These are phyloP conservation scores for Imbricaverruca yamaguchii DNA, from an alignment of 2,888 invertebrate genomes.

Conservation along the genomic window DNA sequence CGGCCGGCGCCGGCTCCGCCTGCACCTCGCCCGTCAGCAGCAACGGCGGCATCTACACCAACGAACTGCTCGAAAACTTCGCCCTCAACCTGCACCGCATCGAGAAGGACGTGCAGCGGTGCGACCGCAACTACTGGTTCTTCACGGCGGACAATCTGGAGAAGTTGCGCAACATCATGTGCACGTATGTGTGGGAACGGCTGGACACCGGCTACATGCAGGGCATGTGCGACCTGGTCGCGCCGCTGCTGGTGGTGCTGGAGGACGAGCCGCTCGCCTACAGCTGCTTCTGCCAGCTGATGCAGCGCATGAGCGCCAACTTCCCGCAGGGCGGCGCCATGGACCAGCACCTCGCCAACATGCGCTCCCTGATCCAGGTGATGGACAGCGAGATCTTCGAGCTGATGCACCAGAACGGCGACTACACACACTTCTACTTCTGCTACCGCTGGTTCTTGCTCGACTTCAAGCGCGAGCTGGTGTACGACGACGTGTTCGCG, in stretches of 20 bases:
- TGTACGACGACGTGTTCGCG: constrained; percentile 84
- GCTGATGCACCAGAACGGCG: constrained; percentile 87
- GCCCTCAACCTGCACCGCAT: constrained; percentile 87
- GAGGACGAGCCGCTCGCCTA: constrained; percentile 86
- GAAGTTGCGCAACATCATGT: constrained; percentile 88
- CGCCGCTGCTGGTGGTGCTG: constrained; percentile 83
- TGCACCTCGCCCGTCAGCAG: constrained; percentile 82
- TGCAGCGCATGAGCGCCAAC: constrained; percentile 83
- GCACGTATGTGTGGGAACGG: constrained; percentile 97
- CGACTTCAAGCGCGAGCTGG: constrained; percentile 88
- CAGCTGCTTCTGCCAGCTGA: constrained; percentile 81
- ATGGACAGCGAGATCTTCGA: constrained; percentile 89
- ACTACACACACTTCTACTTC: constrained; percentile 95
- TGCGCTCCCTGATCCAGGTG: constrained; percentile 57
- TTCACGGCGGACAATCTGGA: constrained; percentile 83
- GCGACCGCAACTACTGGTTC: constrained; percentile 89
- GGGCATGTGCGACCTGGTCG: constrained; percentile 94
- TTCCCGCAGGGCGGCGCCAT: constrained; percentile 87
- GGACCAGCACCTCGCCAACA: constrained; percentile 93
- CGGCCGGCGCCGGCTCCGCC: constrained; percentile 48
- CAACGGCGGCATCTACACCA: constrained; percentile 81
- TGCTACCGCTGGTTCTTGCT: constrained; percentile 95
- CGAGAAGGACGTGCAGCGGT: constrained; percentile 92
- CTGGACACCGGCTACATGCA: constrained; percentile 92
- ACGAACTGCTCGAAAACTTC: constrained; percentile 72